phyloP scores from a whole-genome alignment of 2,113 vertebrate genomes.

The Macquaria australasica region DNA sequence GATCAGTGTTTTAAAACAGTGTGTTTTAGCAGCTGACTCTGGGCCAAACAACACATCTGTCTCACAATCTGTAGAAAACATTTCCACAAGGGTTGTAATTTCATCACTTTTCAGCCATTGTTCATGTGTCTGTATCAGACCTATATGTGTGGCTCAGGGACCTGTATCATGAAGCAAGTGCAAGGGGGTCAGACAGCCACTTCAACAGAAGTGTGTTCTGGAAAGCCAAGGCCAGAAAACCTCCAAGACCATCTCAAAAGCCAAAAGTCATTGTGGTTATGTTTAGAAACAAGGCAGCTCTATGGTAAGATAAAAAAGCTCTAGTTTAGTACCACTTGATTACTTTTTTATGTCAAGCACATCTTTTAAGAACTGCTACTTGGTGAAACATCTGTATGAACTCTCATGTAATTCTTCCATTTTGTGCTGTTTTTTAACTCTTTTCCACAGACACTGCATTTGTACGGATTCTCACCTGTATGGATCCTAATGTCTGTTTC shows the following conservation, averaged over 20 bases:
- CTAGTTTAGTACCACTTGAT: background rate
- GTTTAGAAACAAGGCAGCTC: background rate
- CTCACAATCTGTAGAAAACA: background rate
- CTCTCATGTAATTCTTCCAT: background rate
- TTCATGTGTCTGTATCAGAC: background rate
- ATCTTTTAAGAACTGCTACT: background rate
- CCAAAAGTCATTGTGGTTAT: background rate
- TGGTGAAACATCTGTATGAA: background rate
- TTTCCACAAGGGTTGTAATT: background rate
- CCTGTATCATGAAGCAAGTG: background rate
- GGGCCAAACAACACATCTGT: background rate
- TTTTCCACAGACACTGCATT: background rate
- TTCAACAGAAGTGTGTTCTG: background rate
- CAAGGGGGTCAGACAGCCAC: background rate
- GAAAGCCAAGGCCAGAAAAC: background rate
- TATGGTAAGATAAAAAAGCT: no score
- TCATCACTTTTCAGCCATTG: background rate
- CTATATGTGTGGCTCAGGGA: background rate
- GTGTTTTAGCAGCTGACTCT: background rate
- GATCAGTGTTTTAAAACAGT: no score
- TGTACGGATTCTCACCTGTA: background rate
- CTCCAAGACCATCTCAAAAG: background rate
- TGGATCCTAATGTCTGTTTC: background rate
- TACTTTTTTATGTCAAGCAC: background rate
- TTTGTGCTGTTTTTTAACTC: background rate